Evolutionary conservation across 1,140 invertebrate genomes (phyloP), one percentile per base, ranked within the genome.

Genomic region (Habropoda laboriosa): DNA sequence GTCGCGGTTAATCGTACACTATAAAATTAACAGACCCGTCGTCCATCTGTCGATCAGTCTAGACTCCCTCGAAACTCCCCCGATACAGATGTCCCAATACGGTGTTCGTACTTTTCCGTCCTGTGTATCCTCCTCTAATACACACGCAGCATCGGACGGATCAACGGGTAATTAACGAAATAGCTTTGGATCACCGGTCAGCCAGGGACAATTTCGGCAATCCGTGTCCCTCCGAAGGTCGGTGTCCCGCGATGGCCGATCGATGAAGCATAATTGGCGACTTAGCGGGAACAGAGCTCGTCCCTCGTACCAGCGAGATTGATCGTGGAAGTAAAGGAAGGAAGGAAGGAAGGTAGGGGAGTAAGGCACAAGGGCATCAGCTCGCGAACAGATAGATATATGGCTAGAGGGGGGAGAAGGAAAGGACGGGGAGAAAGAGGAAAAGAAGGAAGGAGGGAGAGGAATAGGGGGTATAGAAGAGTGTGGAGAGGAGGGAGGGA

Each of bases 231-330:
- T n/a, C n/a, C n/a, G 24, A 35, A 5, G 16, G n/a, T 27, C 45
- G 40, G 30, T 42, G 55, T 70, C 55, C n/a, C 67, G 30, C 53
- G 47, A 75, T 24, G 73, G 8, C 58, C 76, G 77, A 67, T 73
- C 67, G 57, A 74, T 32, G 73, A 61, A 63, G 71, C 71, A 64
- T 81, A 86, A 83, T 81, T 73, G 78, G 53, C 78, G 76, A 84
- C 60, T 87, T 86, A 81, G 86, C 82, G 86, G 79, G 79, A 75
- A 83, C 78, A 79, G 47, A 79, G 75, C 78, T 49, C 49, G 68
- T 73, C 35, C 70, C 76, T 71, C 53, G 78, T 60, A 51, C 47
- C n/a, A n/a, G 47, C 27, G 67, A 68, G 85, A 89, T 86, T 76
- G 83, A 79, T 84, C 78, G 77, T 55, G 35, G n/a, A n/a, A n/a